Percentiles rank a stretch among this genome's conserved stretches.
Evolutionary conservation across 2,797 vertebrate genomes (phyloP).

Genomic region (Hydrophis major): DNA sequence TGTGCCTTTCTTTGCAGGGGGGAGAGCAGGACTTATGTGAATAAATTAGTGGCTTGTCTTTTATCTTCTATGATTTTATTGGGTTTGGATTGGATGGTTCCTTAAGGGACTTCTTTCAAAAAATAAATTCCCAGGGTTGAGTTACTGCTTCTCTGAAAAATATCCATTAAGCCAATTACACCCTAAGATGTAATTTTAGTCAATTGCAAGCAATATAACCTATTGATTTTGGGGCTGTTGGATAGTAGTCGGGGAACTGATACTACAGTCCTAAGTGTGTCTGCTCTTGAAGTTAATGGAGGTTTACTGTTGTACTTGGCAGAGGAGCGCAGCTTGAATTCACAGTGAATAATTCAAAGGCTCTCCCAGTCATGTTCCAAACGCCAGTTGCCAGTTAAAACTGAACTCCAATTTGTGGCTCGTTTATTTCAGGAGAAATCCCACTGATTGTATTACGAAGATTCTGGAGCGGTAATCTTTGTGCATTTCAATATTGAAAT

Average conservation of each 20-base stretch:
- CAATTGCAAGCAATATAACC: not conserved
- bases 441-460: not conserved
- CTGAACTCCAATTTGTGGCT: not conserved
- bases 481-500: not conserved
- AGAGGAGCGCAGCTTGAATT: not conserved
- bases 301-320: not conserved
- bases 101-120: not conserved
- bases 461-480: not conserved
- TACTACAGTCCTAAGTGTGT: not conserved
- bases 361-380: not conserved
- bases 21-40: not conserved
- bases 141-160: not conserved
- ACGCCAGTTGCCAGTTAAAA: not conserved
- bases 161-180: not conserved
- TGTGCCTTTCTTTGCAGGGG: not conserved
- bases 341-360: not conserved
- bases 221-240: not conserved
- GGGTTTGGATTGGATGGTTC: not conserved
- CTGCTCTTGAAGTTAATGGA: not conserved
- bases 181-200: not conserved
- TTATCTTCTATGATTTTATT: not conserved
- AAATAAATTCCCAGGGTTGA: not conserved
- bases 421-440: not conserved
- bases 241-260: not conserved
- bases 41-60: not conserved